Evolutionary conservation across 2,113 vertebrate genomes (phyloP), one percentile per base, ranked within the genome.

Genomic region (Thamnaconus septentrionalis): DNA sequence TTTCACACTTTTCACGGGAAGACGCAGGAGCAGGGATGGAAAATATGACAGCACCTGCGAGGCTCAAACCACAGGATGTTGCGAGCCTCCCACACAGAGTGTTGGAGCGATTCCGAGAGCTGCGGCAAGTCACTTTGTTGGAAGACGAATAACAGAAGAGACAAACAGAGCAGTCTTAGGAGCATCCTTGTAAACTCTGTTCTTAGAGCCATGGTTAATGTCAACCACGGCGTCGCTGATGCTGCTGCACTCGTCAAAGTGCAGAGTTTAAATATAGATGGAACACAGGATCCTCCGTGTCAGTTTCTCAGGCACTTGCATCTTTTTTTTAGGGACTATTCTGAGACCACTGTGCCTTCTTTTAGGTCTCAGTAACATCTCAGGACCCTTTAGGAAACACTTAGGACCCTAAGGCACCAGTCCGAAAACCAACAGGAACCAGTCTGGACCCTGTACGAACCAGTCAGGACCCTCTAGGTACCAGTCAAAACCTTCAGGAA

Each of bases 1-100:
- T 82, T 31, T 31, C 82, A 88, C 75, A 69, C 59, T 4, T 70
- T 73, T 73, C 66, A 75, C 75, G 62, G 56, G 70, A 50, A 80
- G 41, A 81, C 79, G 65, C n/a, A 18, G 48, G 66, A 66, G 51
- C 64, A 53, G 76, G 59, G 77, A 71, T 43, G 83, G 83, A 85
- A 85, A 87, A 67, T 69, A 11, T 75, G 79, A 79, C 51, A 42
- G 6, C 49, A 76, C 63, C 76, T 74, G 71, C 53, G 63, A 59
- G 52, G 63, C 51, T 10, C 2, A 5, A 4, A 40, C 64, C 18
- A 59, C 18, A 12, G 65, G 76, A 59, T 41, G 54, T 40, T 53
- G 48, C 11, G 61, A 67, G 47, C 71, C 65, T 10, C 76, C 71
- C 73, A 55, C 66, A 5, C 11, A 12, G 41, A n/a, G 40, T 44